phyloP scores from a whole-genome alignment of 2,113 vertebrate species.

The Madoqua kirkii region DNA sequence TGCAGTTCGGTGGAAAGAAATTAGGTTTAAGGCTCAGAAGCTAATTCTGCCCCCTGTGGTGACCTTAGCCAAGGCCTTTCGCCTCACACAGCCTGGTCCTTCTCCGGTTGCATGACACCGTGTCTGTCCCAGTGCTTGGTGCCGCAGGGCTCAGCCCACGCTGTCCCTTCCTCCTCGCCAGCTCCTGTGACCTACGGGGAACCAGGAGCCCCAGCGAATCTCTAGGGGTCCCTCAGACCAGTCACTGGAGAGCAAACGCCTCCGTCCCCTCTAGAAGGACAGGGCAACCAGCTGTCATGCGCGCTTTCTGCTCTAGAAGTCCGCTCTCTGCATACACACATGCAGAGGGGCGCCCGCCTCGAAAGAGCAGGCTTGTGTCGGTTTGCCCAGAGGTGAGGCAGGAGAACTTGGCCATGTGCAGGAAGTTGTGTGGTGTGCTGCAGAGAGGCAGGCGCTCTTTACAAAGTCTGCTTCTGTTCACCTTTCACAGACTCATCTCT shows the following conservation, averaged over 20 bases:
- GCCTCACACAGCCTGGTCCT: rapidly evolving
- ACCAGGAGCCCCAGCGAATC: background rate
- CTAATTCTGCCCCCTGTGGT: background rate
- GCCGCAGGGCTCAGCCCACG: rapidly evolving
- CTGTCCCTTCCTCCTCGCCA: background rate
- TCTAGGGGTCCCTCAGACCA: background rate
- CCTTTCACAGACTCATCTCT: background rate
- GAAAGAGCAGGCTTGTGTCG: background rate
- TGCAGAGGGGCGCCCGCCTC: background rate
- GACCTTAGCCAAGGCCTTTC: background rate
- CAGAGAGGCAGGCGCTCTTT: background rate
- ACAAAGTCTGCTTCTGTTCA: background rate
- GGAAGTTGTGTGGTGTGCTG: background rate
- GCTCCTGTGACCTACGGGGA: background rate
- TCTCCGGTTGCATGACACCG: rapidly evolving
- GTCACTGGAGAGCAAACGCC: rapidly evolving
- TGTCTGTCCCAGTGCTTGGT: background rate
- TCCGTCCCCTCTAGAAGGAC: background rate
- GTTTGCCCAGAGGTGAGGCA: background rate
- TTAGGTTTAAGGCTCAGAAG: background rate
- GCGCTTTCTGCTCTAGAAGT: background rate
- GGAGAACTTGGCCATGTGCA: background rate
- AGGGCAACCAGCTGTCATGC: rapidly evolving
- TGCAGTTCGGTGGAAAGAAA: background rate
- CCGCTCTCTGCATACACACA: rapidly evolving